Evolutionary conservation across 2,888 invertebrate genomes (phyloP), one percentile per base, ranked within the genome.

Genomic region (Oscheius sp.): DNA sequence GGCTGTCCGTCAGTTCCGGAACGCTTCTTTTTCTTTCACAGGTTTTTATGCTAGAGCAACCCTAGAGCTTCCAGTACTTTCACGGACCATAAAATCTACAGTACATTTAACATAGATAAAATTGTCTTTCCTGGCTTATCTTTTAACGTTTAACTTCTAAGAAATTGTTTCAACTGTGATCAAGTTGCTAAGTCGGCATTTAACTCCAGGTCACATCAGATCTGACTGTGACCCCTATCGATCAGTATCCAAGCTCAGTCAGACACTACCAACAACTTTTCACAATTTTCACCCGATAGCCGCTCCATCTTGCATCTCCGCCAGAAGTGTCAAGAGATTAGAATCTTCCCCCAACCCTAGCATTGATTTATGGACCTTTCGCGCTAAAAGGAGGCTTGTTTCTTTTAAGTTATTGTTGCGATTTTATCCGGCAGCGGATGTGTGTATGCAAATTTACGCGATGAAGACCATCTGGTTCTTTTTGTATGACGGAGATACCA

Each of bases 321-420:
- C 42, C 42, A 13, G 48, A 63, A 63, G 21, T 63, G 63, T 63
- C 63, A 50, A 48, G 55, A 68, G 68, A 68, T 68, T 68, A 68
- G 53, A 48, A 68, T 68, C 68, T 68, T 42, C 68, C 55, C 42
- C 63, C 63, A 63, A 63, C 48, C 63, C 60, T 48, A 63, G 11
- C 68, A 68, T 68, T 68, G 68, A 68, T 68, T 68, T 68, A 68
- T 55, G 68, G 55, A 48, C 65, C 65, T 50, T 48, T 33, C 50
- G 47, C 35, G 65, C 21, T 35, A 63, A 62, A 37, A 42, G 58
- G 58, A 7, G 33, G 3, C 35, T 60, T 35, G n/a, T 37, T 47
- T 21, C 7, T 21, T 63, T 47, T 42, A 48, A 50, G 9, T 13
- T 11, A 63, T 21, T 32, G 7, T 7, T 9, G n/a, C 48, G n/a